phyloP scores from a whole-genome alignment of 2,113 vertebrate species.

The Eira barbara region DNA sequence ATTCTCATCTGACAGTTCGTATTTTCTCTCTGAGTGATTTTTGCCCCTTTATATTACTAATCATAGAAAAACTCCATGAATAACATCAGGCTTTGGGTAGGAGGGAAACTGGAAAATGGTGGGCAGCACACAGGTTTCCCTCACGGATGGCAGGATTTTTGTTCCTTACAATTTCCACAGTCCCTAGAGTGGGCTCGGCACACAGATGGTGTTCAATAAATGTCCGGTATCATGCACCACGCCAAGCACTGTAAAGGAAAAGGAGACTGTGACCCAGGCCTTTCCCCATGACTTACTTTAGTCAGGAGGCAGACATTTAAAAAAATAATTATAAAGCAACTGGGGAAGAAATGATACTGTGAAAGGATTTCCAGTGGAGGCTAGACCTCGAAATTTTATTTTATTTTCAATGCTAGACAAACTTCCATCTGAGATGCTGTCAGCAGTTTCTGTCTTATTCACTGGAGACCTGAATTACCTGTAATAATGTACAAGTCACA shows the following conservation, averaged over 20 bases:
- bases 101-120: background rate
- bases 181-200: background rate
- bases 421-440: background rate
- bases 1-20: slow-evolving; percentile 78
- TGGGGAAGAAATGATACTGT: background rate
- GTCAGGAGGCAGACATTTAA: background rate
- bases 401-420: slow-evolving; percentile 24
- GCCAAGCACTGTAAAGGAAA: background rate
- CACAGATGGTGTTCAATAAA: slow-evolving; percentile 6
- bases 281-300: background rate
- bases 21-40: slow-evolving; percentile 74
- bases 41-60: slow-evolving; percentile 59
- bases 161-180: background rate
- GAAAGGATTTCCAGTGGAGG: background rate
- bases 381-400: background rate
- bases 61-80: slow-evolving; percentile 58
- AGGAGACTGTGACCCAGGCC: background rate
- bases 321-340: slow-evolving; percentile 25
- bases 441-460: background rate
- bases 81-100: background rate
- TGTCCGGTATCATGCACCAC: background rate
- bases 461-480: background rate
- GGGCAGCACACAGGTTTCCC: background rate
- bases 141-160: background rate
- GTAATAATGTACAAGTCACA: background rate